Evolutionary conservation across 2,888 invertebrate species (phyloP).

Genomic region (Ernsta delagoae): DNA sequence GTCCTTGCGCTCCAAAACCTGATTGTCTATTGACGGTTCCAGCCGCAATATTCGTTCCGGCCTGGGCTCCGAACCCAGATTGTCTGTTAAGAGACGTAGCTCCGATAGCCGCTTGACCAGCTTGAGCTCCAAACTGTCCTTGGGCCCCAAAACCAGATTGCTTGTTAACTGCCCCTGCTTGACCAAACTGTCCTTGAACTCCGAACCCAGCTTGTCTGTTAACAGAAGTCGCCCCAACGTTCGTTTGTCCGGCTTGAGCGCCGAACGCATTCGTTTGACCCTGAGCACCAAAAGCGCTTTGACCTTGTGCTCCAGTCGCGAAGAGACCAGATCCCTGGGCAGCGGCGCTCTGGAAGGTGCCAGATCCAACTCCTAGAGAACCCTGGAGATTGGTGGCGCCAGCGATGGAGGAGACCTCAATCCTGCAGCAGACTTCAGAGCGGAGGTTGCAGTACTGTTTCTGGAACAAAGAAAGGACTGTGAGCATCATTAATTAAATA

Average conservation of each 20-base stretch:
- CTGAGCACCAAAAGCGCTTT: constrained; percentile 44
- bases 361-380: constrained; percentile 33
- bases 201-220: neutral
- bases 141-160: neutral
- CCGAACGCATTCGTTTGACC: neutral
- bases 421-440: constrained; percentile 78
- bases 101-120: neutral
- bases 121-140: neutral
- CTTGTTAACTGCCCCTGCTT: no score
- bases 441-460: constrained; percentile 77
- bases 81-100: neutral
- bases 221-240: neutral
- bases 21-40: neutral
- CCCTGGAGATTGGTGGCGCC: constrained; percentile 60
- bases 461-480: constrained; percentile 61
- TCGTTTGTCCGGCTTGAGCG: neutral
- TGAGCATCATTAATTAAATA: neutral
- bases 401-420: constrained; percentile 61
- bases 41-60: neutral
- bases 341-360: constrained; percentile 56
- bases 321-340: constrained; percentile 58
- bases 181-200: no score
- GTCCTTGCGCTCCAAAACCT: neutral
- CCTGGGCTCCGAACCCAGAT: neutral
- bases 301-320: constrained; percentile 48